Evolutionary conservation across 1,140 invertebrate species (phyloP).

Genomic region (Drosophila seguyi): DNA sequence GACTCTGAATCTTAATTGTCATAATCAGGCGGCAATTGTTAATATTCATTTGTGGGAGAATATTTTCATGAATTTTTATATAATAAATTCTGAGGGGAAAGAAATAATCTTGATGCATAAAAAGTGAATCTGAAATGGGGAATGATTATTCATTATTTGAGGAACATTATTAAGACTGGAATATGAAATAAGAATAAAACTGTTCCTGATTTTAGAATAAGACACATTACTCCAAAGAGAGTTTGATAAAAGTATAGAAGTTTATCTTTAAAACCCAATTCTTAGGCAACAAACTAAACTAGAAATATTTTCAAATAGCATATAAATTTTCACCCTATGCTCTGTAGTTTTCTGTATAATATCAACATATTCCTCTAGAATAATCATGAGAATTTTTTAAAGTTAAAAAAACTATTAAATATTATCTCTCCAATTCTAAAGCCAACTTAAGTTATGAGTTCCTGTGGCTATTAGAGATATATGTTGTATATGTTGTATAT

Average conservation of each 20-base stretch:
- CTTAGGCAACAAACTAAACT: too few species aligned
- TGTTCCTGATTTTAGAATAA: not conserved
- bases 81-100: not conserved
- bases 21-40: not conserved
- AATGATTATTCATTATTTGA: not conserved
- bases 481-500: constrained; percentile 1
- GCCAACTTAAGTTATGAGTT: constrained; percentile 17
- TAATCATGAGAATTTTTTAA: not conserved
- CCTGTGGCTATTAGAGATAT: constrained; percentile 16
- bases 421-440: constrained; percentile 1
- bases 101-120: not conserved
- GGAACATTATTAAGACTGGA: not conserved
- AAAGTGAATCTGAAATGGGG: constrained; percentile 7
- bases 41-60: not conserved
- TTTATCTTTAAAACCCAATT: too few species aligned
- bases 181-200: not conserved
- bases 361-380: not conserved
- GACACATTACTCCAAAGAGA: not conserved
- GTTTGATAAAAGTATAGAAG: not conserved
- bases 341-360: not conserved
- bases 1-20: constrained; percentile 33
- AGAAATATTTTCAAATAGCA: not conserved
- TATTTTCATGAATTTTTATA: constrained; percentile 1
- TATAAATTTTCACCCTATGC: not conserved
- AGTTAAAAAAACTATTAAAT: not conserved